Conservation (phyloP, 2,113 vertebrate species). For the Sinocyclocheilus anshuiensis region DNA sequence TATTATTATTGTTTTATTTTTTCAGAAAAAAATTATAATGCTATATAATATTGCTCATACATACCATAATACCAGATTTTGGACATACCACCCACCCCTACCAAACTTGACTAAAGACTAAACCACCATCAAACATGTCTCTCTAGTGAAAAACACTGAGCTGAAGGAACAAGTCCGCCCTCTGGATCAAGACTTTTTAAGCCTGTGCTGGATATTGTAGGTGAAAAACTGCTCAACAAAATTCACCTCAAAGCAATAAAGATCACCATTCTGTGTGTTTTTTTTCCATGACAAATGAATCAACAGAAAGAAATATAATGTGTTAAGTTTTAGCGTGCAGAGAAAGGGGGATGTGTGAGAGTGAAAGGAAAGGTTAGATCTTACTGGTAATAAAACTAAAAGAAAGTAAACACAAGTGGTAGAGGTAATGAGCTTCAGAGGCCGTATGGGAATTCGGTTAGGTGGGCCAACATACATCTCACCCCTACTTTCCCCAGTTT, state of each 20-base stretch:
- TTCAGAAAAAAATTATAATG: too few species aligned
- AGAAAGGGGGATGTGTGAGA: conserved; percentile 8
- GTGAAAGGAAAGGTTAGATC: conserved; percentile 19
- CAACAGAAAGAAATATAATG: background rate
- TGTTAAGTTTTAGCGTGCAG: background rate
- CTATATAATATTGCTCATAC: background rate
- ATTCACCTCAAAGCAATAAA: background rate
- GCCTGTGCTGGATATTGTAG: background rate
- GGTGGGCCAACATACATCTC: conserved; percentile 53
- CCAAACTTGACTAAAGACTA: background rate
- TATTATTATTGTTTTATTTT: too few species aligned
- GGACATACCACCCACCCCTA: background rate
- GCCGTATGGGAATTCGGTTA: conserved; percentile 52
- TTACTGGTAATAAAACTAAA: conserved; percentile 61
- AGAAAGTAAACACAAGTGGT: conserved; percentile 49
- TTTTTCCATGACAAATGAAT: background rate
- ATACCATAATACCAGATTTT: background rate
- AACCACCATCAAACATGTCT: background rate
- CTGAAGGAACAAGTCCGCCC: background rate
- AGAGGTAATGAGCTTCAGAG: conserved; percentile 53
- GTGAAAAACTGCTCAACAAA: conserved; percentile 8
- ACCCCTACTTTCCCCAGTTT: conserved; percentile 40
- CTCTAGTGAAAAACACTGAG: background rate
- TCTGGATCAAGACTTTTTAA: conserved; percentile 3
- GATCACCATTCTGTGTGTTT: background rate